phyloP scores from a whole-genome alignment of 2,888 invertebrate genomes.

The Chymomyza caudatula region DNA sequence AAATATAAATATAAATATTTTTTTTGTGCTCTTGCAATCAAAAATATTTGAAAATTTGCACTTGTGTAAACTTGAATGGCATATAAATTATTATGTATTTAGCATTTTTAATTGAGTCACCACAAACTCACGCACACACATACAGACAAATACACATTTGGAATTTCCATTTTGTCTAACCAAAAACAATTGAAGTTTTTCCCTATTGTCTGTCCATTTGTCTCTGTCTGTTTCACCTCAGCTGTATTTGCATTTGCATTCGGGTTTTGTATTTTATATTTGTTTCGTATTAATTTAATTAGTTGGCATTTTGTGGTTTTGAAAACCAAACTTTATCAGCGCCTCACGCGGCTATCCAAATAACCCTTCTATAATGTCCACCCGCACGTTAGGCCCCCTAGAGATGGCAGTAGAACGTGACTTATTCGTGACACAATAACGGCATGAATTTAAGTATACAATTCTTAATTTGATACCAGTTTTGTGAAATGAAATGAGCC shows the following conservation, averaged over 20 bases:
- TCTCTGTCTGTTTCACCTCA: neutral
- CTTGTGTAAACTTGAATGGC: slow-evolving; percentile 41
- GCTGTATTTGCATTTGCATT: slow-evolving; percentile 32
- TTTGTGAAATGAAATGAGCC: too few species aligned
- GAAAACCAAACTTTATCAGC: neutral
- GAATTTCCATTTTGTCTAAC: neutral
- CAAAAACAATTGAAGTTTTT: slow-evolving; percentile 1
- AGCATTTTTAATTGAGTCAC: slow-evolving; percentile 51
- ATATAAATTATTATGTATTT: slow-evolving; percentile 42
- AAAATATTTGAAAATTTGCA: slow-evolving; percentile 45
- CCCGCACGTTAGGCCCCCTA: neutral
- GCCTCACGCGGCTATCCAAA: neutral
- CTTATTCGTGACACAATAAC: neutral
- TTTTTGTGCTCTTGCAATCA: neutral
- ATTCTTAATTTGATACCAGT: too few species aligned
- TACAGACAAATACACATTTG: neutral
- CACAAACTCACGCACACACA: slow-evolving; percentile 28
- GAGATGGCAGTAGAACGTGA: neutral
- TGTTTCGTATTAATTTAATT: slow-evolving; percentile 60
- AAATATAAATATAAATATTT: slow-evolving; percentile 9
- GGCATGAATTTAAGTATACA: too few species aligned
- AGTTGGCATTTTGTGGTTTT: slow-evolving; percentile 61
- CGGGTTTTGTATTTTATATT: slow-evolving; percentile 3
- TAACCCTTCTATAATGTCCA: neutral
- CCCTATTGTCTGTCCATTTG: neutral